These are phyloP conservation scores for Nephila pilipes DNA, from an alignment of 1,140 invertebrate species.

Conservation along the genomic window DNA sequence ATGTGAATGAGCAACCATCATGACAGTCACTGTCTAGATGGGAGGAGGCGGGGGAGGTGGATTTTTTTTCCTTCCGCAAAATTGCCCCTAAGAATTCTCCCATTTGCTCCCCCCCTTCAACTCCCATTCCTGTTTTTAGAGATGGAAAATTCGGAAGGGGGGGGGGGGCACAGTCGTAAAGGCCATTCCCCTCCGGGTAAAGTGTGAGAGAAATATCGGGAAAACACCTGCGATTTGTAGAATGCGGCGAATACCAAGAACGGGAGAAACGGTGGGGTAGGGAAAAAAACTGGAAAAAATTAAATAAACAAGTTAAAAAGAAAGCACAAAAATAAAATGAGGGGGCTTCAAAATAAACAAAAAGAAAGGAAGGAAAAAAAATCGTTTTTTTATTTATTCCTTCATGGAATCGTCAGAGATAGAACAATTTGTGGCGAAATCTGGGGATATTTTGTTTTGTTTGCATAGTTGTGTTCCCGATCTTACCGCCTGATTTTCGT, in stretches of 20 bases:
- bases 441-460: conserved; percentile 71
- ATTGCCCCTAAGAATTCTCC: conserved; percentile 62
- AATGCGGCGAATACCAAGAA: conserved; percentile 48
- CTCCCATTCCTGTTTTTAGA: conserved; percentile 47
- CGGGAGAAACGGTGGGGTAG: background rate
- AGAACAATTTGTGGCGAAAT: conserved; percentile 75
- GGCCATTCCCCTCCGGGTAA: conserved; percentile 15
- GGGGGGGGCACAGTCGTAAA: conserved; percentile 32
- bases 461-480: conserved; percentile 52
- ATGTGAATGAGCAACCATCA: conserved; percentile 66
- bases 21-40: conserved; percentile 30
- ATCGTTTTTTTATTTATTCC: conserved; percentile 73
- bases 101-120: conserved; percentile 15
- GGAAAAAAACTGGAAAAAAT: conserved; percentile 20
- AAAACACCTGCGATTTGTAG: conserved; percentile 73
- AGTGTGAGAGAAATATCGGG: conserved; percentile 75
- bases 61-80: conserved; percentile 40
- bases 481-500: conserved; percentile 17
- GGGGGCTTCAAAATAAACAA: background rate
- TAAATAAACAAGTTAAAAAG: conserved; percentile 54
- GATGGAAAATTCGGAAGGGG: conserved; percentile 60
- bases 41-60: background rate
- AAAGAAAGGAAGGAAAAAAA: conserved; percentile 42
- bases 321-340: conserved; percentile 43
- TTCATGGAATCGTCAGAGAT: conserved; percentile 54